These are phyloP conservation scores for Hylyphantes graminicola DNA, from an alignment of 1,140 invertebrate genomes.

Conservation along the genomic window DNA sequence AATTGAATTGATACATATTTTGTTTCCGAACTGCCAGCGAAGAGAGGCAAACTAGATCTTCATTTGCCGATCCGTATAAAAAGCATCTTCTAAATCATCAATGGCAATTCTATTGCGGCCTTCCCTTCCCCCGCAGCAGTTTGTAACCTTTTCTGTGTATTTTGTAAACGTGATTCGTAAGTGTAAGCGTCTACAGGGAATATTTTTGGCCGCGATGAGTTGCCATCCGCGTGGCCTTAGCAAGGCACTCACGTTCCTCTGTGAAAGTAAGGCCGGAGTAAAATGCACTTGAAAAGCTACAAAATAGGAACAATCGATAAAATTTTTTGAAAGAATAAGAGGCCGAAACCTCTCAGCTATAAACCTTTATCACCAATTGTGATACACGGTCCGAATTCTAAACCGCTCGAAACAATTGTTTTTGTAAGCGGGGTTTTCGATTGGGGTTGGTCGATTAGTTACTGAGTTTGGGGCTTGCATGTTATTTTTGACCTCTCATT, in stretches of 20 bases:
- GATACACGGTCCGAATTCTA: slow-evolving; percentile 55
- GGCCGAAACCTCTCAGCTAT: slow-evolving; percentile 53
- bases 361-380: slow-evolving; percentile 60
- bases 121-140: slow-evolving; percentile 28
- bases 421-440: slow-evolving; percentile 47
- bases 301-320: slow-evolving; percentile 58
- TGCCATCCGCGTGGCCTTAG: slow-evolving; percentile 25
- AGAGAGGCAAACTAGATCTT: slow-evolving; percentile 48
- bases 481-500: slow-evolving; percentile 39
- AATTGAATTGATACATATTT: slow-evolving; percentile 58
- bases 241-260: slow-evolving; percentile 48
- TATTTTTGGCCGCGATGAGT: slow-evolving; percentile 53
- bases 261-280: slow-evolving; percentile 55
- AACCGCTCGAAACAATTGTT: slow-evolving; percentile 56
- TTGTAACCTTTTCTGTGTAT: slow-evolving; percentile 53
- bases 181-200: slow-evolving; percentile 51
- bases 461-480: slow-evolving; percentile 34
- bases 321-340: slow-evolving; percentile 52
- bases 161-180: slow-evolving; percentile 57
- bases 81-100: slow-evolving; percentile 54
- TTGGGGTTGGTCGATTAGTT: slow-evolving; percentile 52
- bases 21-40: slow-evolving; percentile 23
- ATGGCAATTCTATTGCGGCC: slow-evolving; percentile 53
- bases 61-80: slow-evolving; percentile 53
- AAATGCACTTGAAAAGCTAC: slow-evolving; percentile 58